phyloP scores from a whole-genome alignment of 1,140 invertebrate genomes.

The Aphidius gifuensis region DNA sequence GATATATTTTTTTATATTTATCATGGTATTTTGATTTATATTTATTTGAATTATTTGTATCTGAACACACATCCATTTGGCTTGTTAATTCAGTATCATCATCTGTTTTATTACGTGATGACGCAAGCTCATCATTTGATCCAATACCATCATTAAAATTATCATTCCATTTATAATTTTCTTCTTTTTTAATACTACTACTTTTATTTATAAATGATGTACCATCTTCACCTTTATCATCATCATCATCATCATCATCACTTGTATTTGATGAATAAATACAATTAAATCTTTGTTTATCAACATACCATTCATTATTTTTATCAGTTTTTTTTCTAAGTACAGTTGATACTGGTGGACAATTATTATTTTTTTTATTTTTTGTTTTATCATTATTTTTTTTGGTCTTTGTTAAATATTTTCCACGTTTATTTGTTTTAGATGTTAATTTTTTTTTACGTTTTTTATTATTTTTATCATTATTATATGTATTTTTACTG shows the following conservation, averaged over 20 bases:
- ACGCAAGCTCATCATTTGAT: background rate
- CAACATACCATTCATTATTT: slow-evolving; percentile 15
- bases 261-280: background rate
- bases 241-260: background rate
- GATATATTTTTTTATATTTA: background rate
- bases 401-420: no score
- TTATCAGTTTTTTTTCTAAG: slow-evolving; percentile 4
- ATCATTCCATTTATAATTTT: slow-evolving; percentile 1
- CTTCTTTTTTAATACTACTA: slow-evolving; percentile 2
- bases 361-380: background rate
- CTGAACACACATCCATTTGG: background rate
- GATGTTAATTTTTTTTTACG: no score
- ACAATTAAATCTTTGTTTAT: slow-evolving; percentile 1
- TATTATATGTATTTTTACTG: no score
- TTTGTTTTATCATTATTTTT: no score
- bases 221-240: background rate
- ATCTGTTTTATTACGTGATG: background rate
- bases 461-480: no score
- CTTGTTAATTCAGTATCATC: background rate
- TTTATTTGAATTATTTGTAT: background rate
- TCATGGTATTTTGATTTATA: background rate
- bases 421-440: no score
- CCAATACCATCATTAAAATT: slow-evolving; percentile 4
- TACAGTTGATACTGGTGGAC: slow-evolving; percentile 9
- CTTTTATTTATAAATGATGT: background rate